phyloP scores from a whole-genome alignment of 2,113 vertebrate species.

The Desmodus rotundus region DNA sequence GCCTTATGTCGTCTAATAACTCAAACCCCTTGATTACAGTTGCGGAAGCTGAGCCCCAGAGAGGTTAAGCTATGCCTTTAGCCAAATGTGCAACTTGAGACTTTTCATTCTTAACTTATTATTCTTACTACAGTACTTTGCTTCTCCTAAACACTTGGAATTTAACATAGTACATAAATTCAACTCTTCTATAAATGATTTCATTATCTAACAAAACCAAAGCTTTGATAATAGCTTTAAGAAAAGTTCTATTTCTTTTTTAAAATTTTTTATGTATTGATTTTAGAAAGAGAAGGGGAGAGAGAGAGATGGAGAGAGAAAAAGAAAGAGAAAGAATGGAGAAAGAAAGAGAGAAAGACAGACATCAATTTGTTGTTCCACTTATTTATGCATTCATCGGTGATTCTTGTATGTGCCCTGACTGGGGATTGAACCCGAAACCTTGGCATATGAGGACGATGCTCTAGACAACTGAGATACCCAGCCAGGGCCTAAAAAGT shows the following conservation, averaged over 20 bases:
- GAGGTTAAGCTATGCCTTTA: not conserved
- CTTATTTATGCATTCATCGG: too few species aligned
- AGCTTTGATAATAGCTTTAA: not conserved
- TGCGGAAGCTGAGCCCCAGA: not conserved
- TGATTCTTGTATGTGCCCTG: too few species aligned
- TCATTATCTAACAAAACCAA: not conserved
- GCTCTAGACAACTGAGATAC: too few species aligned
- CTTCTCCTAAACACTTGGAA: not conserved
- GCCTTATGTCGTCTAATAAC: not conserved
- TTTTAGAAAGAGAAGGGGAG: too few species aligned
- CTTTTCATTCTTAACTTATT: not conserved
- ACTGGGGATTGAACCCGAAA: too few species aligned
- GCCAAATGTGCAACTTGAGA: not conserved
- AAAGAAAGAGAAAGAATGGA: too few species aligned
- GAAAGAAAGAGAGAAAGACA: too few species aligned
- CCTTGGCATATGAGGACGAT: too few species aligned
- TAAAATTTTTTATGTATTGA: too few species aligned
- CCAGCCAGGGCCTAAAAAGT: not conserved
- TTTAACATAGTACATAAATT: not conserved
- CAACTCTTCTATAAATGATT: not conserved
- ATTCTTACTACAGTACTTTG: not conserved
- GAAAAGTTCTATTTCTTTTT: not conserved
- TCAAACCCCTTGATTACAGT: not conserved
- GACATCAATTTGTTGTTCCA: too few species aligned
- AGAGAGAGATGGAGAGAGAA: too few species aligned